Evolutionary conservation across 2,888 invertebrate species (phyloP), one percentile per base, ranked within the genome.

Genomic region (Galeruca laticollis): DNA sequence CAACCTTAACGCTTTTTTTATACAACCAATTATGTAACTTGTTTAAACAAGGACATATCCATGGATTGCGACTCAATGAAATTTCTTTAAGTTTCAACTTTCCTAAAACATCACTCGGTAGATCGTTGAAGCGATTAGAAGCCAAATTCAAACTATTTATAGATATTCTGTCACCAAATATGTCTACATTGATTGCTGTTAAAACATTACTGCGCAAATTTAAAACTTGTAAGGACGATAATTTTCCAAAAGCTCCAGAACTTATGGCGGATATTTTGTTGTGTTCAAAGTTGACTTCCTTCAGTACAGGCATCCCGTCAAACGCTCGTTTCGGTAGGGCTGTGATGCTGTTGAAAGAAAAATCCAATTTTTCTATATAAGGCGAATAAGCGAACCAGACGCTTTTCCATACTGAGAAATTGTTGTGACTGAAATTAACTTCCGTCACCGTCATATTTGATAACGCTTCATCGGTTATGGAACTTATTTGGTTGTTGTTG

Each of bases 401-500:
- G 5, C 21, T 49, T 10, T 66, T 52, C 21, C 59, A 66, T 31
- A 35, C 15, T 2, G n/a, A 18, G 21, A 66, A 66, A 20, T 59
- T 26, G 26, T 66, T 66, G 20, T 59, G 43, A 21, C 66, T 66
- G 15, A 66, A 66, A 35, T 66, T 18, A 2, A 66, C 66, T 35
- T 66, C 66, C 15, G 43, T 52, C 13, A 66, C 9, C 8, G 66
- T 66, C 66, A 66, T 66, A 47, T 66, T 66, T 3, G 66, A 66
- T 26, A 66, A 15, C 9, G 66, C 66, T 37, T 66, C 66, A 37
- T 66, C 66, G 9, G 66, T 59, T n/a, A 66, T 66, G 9, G 59
- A 59, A 20, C 11, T 31, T 15, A 66, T 60, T n/a, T 60, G 18
- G 40, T 66, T 66, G 15, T 66, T 40, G 47, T 66, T 33, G n/a